These are phyloP conservation scores for Chaenodraco wilsoni DNA, from an alignment of 2,797 vertebrate genomes.

Conservation along the genomic window DNA sequence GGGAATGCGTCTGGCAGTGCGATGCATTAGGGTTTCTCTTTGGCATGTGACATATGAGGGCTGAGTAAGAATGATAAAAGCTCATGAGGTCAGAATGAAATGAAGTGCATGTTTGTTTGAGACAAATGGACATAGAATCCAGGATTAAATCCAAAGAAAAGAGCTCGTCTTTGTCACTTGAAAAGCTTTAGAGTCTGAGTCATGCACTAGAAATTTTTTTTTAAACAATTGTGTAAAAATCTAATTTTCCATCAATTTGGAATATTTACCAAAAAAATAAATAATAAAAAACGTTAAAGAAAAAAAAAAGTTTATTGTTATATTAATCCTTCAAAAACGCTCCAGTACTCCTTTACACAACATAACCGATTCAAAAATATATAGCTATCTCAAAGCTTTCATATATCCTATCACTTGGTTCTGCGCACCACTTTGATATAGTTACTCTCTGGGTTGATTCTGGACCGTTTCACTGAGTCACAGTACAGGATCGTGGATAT, in stretches of 20 bases:
- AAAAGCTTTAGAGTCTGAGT: slow-evolving; percentile 4
- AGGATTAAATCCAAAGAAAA: slow-evolving; percentile 21
- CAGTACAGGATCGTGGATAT: slow-evolving; percentile 91
- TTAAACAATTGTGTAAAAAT: background rate
- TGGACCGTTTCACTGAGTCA: slow-evolving; percentile 89
- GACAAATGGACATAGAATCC: slow-evolving; percentile 33
- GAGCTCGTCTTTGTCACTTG: slow-evolving; percentile 17
- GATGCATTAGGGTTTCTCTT: slow-evolving; percentile 46
- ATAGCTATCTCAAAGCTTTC: slow-evolving; percentile 22
- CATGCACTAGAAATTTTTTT: slow-evolving; percentile 1
- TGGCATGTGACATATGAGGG: slow-evolving; percentile 35
- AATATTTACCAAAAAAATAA: slow-evolving; percentile 11
- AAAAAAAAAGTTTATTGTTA: background rate
- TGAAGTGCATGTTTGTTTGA: slow-evolving; percentile 17
- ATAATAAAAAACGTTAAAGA: background rate
- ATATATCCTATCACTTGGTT: slow-evolving; percentile 67
- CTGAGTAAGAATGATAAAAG: slow-evolving; percentile 17
- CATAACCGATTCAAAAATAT: slow-evolving; percentile 65
- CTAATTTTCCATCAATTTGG: background rate
- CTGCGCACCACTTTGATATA: slow-evolving; percentile 89
- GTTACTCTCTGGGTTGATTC: slow-evolving; percentile 88
- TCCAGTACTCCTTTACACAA: slow-evolving; percentile 89
- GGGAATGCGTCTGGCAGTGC: slow-evolving; percentile 75
- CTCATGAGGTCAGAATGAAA: slow-evolving; percentile 25
- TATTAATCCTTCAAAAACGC: slow-evolving; percentile 58